These are phyloP conservation scores for Xylota segnis DNA, from an alignment of 2,888 invertebrate species.

Conservation along the genomic window DNA sequence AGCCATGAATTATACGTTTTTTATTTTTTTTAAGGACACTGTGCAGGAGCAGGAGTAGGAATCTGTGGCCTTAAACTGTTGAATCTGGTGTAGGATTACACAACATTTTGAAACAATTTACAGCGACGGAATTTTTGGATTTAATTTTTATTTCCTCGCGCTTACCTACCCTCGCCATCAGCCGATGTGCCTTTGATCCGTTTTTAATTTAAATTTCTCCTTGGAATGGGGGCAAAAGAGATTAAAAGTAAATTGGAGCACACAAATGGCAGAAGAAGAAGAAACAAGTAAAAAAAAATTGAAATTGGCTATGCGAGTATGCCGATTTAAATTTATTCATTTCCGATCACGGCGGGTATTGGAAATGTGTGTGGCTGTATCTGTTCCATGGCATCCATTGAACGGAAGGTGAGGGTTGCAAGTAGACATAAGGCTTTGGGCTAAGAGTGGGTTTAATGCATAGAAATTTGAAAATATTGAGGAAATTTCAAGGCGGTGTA, in stretches of 20 bases:
- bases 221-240: slow-evolving; percentile 51
- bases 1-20: slow-evolving; percentile 12
- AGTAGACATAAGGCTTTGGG: slow-evolving; percentile 30
- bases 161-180: slow-evolving; percentile 29
- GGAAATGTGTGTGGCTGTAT: slow-evolving; percentile 52
- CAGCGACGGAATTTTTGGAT: slow-evolving; percentile 54
- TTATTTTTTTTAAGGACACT: slow-evolving; percentile 3
- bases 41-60: neutral
- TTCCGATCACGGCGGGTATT: slow-evolving; percentile 67
- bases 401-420: neutral
- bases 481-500: slow-evolving; percentile 10
- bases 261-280: slow-evolving; percentile 8
- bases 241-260: slow-evolving; percentile 75
- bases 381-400: slow-evolving; percentile 49
- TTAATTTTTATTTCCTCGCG: slow-evolving; percentile 66
- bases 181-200: slow-evolving; percentile 69
- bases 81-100: slow-evolving; percentile 65
- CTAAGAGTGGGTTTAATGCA: slow-evolving; percentile 66
- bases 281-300: slow-evolving; percentile 31
- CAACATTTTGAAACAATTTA: slow-evolving; percentile 63
- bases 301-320: slow-evolving; percentile 57
- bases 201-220: slow-evolving; percentile 74
- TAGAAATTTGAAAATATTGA: slow-evolving; percentile 70
- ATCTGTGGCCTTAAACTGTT: slow-evolving; percentile 57
- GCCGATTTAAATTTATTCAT: slow-evolving; percentile 75